A percentile compares a stretch with the other conserved stretches of the same genome.
Conservation (phyloP, 1,140 invertebrate species). For the Rhynchophorus ferrugineus region DNA sequence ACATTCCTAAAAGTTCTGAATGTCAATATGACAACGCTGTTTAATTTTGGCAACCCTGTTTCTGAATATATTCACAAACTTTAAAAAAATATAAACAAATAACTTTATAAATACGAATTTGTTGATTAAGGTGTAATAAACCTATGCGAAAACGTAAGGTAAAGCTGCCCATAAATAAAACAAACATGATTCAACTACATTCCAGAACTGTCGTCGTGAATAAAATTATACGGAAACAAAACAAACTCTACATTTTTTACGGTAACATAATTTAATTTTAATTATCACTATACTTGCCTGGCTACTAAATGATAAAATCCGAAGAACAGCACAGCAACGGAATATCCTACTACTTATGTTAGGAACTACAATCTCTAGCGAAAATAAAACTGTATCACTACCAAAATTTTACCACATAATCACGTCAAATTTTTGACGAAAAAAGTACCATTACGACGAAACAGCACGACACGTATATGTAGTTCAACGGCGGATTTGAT, state of each 20-base stretch:
- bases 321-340: not conserved
- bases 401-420: not conserved
- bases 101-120: not conserved
- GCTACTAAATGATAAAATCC: conserved; percentile 2
- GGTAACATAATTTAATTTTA: too few species aligned
- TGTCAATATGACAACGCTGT: not conserved
- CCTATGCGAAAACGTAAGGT: not conserved
- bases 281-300: conserved; percentile 18
- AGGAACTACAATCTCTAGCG: conserved; percentile 9
- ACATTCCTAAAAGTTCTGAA: too few species aligned
- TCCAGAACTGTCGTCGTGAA: too few species aligned
- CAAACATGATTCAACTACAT: too few species aligned
- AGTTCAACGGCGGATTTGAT: conserved; percentile 1
- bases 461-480: conserved; percentile 14
- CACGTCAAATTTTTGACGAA: not conserved
- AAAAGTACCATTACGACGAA: conserved; percentile 1
- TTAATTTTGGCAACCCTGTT: conserved; percentile 6
- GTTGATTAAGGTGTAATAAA: not conserved
- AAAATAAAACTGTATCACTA: conserved; percentile 3
- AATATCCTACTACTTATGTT: conserved; percentile 6
- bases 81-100: conserved; percentile 7
- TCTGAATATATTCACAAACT: not conserved
- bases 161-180: too few species aligned
- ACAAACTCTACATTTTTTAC: too few species aligned
- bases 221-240: too few species aligned